Base-by-base conservation (phyloP, 2,888 invertebrate genomes). In the Slavum lentiscoides region DNA sequence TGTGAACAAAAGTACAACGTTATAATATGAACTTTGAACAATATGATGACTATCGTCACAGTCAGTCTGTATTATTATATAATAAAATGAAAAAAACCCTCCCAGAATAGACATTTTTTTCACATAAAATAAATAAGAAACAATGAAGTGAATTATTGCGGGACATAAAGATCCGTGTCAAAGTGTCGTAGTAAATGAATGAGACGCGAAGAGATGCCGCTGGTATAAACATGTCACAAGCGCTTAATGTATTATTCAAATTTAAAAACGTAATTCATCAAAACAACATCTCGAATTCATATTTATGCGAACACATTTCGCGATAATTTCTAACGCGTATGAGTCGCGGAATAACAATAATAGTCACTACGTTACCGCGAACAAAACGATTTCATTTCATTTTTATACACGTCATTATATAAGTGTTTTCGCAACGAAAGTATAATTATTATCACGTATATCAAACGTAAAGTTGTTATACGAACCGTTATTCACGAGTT, bases 141-240 rank as follows among this genome's bases (percentile, higher is more conserved):
- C 49, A 30, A 74, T 64, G 15, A 53, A 37, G 37, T 53, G 53
- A 30, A 64, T 21, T 66, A 55, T 55, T 70, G 5, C 30, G 21
- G 37, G 37, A 37, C 53, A 30, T 9, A 53, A 37, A 74, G 64
- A 74, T 74, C 55, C 53, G 11, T 66, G 74, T 66, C 37, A 74
- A 66, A 64, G 66, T 74, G 53, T 66, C 55, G 55, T 17, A 64
- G 9, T 74, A 53, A 66, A 74, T 74, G 64, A 64, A 74, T 64
- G 53, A 74, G 53, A 64, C 30, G 4, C 30, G 30, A 30, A 30
- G 30, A 30, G 30, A 30, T 30, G 64, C 9, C 17, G 37, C n/a
- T 30, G 30, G 55, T 64, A 74, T 64, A 30, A 64, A 74, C 53
- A 21, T 74, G 64, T 64, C 64, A 74, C 37, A 55, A 66, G 21